Percentiles rank a stretch among this genome's conserved stretches.
phyloP scores from a whole-genome alignment of 37 sponge, comb jelly and placozoan genomes.

The Mnemiopsis leidyi region DNA sequence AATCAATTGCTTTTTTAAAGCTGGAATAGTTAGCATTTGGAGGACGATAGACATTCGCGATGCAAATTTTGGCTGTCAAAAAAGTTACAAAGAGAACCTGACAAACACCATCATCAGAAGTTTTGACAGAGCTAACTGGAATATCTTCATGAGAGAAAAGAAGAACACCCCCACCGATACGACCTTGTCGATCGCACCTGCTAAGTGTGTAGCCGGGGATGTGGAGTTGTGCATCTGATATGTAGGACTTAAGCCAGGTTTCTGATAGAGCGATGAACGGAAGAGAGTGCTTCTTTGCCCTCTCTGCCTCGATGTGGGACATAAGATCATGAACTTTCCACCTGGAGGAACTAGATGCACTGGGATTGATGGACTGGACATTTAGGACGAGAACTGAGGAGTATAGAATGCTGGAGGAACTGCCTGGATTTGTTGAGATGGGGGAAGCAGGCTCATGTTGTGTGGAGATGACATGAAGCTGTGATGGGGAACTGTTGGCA shows the following conservation, averaged over 20 bases:
- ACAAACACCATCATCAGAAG: neutral
- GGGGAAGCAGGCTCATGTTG: neutral
- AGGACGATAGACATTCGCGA: neutral
- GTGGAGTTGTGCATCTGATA: conserved; percentile 14
- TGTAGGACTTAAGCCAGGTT: conserved; percentile 3
- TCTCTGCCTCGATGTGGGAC: neutral
- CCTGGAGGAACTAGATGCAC: neutral
- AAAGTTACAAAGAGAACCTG: neutral
- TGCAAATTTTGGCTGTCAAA: neutral
- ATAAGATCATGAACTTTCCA: neutral
- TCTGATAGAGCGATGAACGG: neutral
- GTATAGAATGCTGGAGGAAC: neutral
- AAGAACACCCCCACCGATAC: neutral
- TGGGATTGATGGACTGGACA: neutral
- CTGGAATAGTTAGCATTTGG: neutral
- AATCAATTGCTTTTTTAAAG: neutral
- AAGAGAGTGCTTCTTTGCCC: neutral
- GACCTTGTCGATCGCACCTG: neutral
- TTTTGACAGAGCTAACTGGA: neutral
- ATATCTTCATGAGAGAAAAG: neutral
- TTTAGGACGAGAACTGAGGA: neutral
- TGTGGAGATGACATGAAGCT: neutral
- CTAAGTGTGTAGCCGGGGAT: neutral
- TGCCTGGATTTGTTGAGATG: neutral
- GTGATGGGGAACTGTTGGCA: no score